Evolutionary conservation across 2,113 vertebrate genomes (phyloP).

Genomic region (Oncorhynchus nerka): DNA sequence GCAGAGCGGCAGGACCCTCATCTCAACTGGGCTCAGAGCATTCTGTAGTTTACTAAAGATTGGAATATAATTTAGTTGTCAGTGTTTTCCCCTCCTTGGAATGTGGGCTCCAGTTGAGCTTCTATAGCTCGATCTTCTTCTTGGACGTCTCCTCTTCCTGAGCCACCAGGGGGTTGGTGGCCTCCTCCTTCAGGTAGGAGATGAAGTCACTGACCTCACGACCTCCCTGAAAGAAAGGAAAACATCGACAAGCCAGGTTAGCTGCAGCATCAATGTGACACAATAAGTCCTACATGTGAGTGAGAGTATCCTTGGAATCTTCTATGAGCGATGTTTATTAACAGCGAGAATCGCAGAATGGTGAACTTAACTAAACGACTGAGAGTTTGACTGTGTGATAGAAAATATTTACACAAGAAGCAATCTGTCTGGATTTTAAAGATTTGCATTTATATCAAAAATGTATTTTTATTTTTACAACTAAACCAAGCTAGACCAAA

Average conservation of each 20-base stretch:
- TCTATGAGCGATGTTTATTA: too few species aligned
- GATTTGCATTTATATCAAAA: too few species aligned
- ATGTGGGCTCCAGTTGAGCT: constrained; percentile 30
- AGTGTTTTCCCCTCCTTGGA: constrained; percentile 35
- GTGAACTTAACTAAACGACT: too few species aligned
- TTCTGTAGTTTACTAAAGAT: constrained; percentile 71
- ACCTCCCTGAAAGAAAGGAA: constrained; percentile 80
- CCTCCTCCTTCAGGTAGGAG: constrained; percentile 91
- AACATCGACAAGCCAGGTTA: background rate
- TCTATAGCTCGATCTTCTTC: constrained; percentile 75
- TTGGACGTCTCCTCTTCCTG: constrained; percentile 86
- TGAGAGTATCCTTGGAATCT: too few species aligned
- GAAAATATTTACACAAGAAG: too few species aligned
- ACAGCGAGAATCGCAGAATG: too few species aligned
- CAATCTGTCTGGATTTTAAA: too few species aligned
- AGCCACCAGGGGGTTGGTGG: constrained; percentile 80
- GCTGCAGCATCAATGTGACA: background rate
- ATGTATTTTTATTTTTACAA: too few species aligned
- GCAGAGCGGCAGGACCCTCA: constrained; percentile 56
- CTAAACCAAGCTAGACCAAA: too few species aligned
- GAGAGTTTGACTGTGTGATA: too few species aligned
- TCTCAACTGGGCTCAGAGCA: constrained; percentile 59
- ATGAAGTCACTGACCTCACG: constrained; percentile 95
- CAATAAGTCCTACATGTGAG: background rate
- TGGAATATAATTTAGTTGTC: constrained; percentile 72